phyloP scores from a whole-genome alignment of 2,113 vertebrate genomes.

The Sander lucioperca region DNA sequence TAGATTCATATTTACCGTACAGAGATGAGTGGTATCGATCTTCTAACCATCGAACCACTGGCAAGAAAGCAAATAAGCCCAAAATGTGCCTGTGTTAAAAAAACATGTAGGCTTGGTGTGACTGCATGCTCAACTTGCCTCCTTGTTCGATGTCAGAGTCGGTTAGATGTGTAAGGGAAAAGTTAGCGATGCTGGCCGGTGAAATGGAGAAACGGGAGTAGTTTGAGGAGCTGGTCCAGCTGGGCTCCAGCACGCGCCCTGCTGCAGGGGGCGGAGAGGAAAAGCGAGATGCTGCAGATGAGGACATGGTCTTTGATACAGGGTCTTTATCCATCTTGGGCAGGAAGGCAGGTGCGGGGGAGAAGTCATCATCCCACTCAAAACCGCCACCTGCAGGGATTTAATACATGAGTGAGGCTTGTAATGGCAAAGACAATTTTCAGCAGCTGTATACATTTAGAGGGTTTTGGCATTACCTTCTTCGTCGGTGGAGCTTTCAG shows the following conservation, averaged over 20 bases:
- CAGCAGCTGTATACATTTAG: neutral
- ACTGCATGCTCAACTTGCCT: constrained; percentile 82
- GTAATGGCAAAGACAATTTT: neutral
- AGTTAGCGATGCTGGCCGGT: constrained; percentile 94
- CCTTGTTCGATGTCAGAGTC: constrained; percentile 98
- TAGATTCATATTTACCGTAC: neutral
- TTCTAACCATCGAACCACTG: neutral
- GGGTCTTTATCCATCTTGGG: constrained; percentile 85
- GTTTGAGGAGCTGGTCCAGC: constrained; percentile 88
- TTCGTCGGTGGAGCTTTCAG: constrained; percentile 97
- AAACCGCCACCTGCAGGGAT: constrained; percentile 90
- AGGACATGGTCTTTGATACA: constrained; percentile 81
- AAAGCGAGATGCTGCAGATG: constrained; percentile 85
- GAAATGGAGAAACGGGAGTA: constrained; percentile 97
- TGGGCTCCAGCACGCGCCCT: constrained; percentile 83
- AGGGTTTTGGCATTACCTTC: constrained; percentile 86
- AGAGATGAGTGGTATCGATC: neutral
- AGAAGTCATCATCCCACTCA: constrained; percentile 99
- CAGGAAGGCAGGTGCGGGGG: constrained; percentile 89
- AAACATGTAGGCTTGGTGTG: neutral
- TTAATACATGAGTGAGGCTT: neutral
- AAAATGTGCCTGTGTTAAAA: neutral
- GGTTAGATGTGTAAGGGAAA: constrained; percentile 96
- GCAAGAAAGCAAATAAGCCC: neutral
- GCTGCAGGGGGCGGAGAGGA: constrained; percentile 87